Evolutionary conservation across 2,888 invertebrate genomes (phyloP).

Genomic region (Coelogynopora nodosa): DNA sequence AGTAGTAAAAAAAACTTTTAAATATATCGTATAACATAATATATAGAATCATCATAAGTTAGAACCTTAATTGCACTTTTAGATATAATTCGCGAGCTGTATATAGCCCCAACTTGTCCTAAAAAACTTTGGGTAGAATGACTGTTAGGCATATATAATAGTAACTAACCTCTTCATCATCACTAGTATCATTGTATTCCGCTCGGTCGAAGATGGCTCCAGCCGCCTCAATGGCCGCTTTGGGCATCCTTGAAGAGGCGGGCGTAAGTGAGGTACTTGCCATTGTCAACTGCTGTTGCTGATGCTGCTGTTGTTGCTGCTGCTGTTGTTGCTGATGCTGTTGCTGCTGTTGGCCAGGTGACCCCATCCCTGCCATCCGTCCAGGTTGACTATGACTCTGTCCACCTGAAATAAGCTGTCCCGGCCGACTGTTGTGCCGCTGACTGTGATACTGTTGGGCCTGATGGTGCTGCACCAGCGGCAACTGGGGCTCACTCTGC

Average conservation of each 20-base stretch:
- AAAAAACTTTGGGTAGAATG: too few species aligned
- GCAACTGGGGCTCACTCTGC: not conserved
- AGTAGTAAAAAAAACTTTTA: too few species aligned
- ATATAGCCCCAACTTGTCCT: too few species aligned
- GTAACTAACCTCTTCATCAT: slow-evolving; percentile 9
- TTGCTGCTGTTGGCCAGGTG: not conserved
- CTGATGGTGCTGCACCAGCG: not conserved
- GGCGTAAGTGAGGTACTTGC: not conserved
- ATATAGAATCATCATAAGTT: too few species aligned
- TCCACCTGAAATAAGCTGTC: not conserved
- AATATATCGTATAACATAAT: too few species aligned
- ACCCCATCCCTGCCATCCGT: not conserved
- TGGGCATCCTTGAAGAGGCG: not conserved
- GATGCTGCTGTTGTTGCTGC: not conserved
- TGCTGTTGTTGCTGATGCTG: not conserved
- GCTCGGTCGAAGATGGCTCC: not conserved
- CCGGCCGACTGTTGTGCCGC: not conserved
- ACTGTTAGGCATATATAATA: too few species aligned
- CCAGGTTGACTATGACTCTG: not conserved
- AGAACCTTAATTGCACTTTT: too few species aligned
- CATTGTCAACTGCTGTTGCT: too few species aligned
- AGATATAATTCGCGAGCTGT: too few species aligned
- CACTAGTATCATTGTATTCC: slow-evolving; percentile 5
- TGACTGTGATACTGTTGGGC: not conserved
- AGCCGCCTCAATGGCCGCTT: slow-evolving; percentile 20